Evolutionary conservation across 1,140 invertebrate species (phyloP).

Genomic region (Agrypnia vestita): DNA sequence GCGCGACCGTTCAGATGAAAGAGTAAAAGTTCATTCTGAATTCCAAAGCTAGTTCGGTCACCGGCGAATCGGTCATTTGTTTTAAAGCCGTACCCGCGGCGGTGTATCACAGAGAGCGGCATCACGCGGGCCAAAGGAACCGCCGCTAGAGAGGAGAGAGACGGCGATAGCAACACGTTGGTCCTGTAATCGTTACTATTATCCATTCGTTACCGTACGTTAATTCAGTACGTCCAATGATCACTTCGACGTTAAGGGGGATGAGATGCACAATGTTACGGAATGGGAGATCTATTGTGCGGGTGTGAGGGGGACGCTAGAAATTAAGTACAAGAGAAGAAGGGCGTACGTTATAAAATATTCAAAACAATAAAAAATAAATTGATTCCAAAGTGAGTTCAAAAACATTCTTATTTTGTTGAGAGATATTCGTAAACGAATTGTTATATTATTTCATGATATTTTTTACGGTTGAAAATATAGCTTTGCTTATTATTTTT

Average conservation of each 20-base stretch:
- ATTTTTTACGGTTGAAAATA: neutral
- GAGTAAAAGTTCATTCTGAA: too few relatives aligned
- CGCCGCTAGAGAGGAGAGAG: neutral
- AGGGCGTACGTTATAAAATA: neutral
- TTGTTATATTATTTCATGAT: too few relatives aligned
- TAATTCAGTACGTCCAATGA: conserved; percentile 30
- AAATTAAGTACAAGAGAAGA: neutral
- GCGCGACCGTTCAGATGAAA: too few relatives aligned
- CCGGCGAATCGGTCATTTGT: neutral
- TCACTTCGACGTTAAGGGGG: conserved; percentile 14
- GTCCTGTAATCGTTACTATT: conserved; percentile 33
- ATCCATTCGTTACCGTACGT: conserved; percentile 32
- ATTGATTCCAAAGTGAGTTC: too few relatives aligned
- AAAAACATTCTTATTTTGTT: too few relatives aligned
- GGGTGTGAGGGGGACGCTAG: conserved; percentile 10
- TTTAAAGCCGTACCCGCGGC: conserved; percentile 17
- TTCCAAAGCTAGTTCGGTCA: too few relatives aligned
- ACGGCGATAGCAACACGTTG: neutral
- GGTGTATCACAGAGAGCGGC: conserved; percentile 19
- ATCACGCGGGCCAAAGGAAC: conserved; percentile 6
- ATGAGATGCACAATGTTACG: conserved; percentile 14
- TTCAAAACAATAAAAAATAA: neutral
- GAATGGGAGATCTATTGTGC: neutral
- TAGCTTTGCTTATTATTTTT: too few relatives aligned
- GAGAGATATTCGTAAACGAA: too few relatives aligned